Conservation (phyloP, 2,888 invertebrate genomes). For the Leptinotarsa tumamoca region DNA sequence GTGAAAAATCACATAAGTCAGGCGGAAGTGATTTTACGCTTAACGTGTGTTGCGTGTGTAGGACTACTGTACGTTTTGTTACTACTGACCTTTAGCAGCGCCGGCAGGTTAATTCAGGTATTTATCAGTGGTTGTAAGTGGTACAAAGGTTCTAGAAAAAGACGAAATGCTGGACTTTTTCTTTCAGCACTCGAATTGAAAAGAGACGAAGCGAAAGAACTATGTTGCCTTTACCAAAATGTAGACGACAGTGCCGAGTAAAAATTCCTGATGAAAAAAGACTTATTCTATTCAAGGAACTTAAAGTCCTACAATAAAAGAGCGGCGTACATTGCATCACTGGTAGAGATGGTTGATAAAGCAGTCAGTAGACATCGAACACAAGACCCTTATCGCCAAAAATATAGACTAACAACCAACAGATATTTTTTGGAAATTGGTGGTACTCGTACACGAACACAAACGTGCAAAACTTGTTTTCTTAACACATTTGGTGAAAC, state of each 20-base stretch:
- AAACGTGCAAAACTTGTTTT: conserved; percentile 9
- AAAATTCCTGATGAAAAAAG: neutral
- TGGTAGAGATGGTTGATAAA: conserved; percentile 11
- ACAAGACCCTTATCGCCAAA: neutral
- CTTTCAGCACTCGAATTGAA: too few species aligned
- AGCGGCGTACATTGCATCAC: conserved; percentile 5
- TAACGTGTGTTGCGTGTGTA: too few species aligned
- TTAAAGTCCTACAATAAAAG: neutral
- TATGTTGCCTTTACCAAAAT: conserved; percentile 5
- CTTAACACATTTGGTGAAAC: conserved; percentile 10
- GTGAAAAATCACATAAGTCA: too few species aligned
- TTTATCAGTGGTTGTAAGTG: too few species aligned
- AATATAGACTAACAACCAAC: conserved; percentile 7
- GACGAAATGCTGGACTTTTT: too few species aligned
- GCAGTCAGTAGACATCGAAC: conserved; percentile 10
- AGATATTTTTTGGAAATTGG: neutral
- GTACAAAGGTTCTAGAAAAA: too few species aligned
- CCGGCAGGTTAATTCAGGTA: too few species aligned
- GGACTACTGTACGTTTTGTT: too few species aligned
- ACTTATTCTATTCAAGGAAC: neutral
- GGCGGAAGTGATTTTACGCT: too few species aligned
- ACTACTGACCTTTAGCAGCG: too few species aligned
- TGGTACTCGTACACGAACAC: neutral
- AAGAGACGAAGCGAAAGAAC: neutral
- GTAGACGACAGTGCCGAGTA: neutral